phyloP scores from a whole-genome alignment of 2,888 invertebrate genomes.

The Poecilobothrus nobilitatus region DNA sequence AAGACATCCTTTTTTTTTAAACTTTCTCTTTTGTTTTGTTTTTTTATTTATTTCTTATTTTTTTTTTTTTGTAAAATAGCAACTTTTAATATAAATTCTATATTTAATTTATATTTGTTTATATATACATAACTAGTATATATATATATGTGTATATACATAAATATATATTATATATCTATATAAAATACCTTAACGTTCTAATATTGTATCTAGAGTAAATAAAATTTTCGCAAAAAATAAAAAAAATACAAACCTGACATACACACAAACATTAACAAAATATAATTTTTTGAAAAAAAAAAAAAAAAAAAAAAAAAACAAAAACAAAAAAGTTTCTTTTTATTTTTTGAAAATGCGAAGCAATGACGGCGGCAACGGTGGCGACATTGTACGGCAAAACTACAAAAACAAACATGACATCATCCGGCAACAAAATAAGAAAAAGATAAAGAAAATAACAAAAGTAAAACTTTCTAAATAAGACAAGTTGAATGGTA shows the following conservation, averaged over 20 bases:
- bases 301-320: background rate
- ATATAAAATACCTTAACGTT: no score
- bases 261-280: background rate
- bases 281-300: background rate
- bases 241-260: no score
- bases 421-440: background rate
- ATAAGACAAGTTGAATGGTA: background rate
- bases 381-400: background rate
- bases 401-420: constrained; percentile 1
- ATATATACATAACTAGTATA: background rate
- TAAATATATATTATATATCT: no score
- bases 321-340: no score
- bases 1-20: background rate
- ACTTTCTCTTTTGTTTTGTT: background rate
- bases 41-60: background rate
- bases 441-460: no score
- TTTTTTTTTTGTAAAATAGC: background rate
- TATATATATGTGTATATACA: no score
- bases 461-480: background rate
- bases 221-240: no score
- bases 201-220: no score
- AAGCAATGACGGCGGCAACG: background rate
- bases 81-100: background rate
- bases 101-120: background rate
- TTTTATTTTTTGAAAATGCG: no score